Evolutionary conservation across 2,797 vertebrate species (phyloP), one percentile per base, ranked within the genome.

Genomic region (Diplodus puntazzo): DNA sequence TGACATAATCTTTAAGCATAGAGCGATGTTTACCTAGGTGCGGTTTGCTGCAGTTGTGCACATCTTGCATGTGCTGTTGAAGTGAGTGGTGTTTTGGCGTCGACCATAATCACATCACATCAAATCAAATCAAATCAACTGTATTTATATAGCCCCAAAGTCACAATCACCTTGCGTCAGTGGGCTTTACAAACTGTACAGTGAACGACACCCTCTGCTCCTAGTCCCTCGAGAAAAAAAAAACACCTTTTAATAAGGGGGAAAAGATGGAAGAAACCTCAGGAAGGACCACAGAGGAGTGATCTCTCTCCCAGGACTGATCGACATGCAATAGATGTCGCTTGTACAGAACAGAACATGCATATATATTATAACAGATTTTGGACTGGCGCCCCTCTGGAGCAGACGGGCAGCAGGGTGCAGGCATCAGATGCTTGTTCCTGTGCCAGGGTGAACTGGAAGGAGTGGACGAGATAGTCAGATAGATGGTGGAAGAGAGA

Each of bases 351-450:
- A 39, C 9, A 39, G 34, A 39, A 39, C 45, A 17, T 11, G 14
- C 58, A 39, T 39, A 39, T 82, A 7, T 70, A 69, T 63, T 81
- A 71, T 78, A 78, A 82, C 85, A 83, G 87, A 73, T 73, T 75
- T 81, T 70, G 69, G 72, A 69, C 70, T 72, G 62, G 69, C 30
- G 62, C 82, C 88, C 73, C 58, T 77, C 80, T 75, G 83, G 79
- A 90, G 79, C 89, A 94, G 90, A 91, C 85, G 67, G 83, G 62
- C 88, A 64, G 69, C 86, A 73, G 80, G 89, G 48, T 54, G 68
- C 76, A 85, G 86, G 90, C 82, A 84, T 75, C 50, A 25, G 39
- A 55, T 13, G 4, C 73, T 23, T 11, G 21, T 50, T 83, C 14
- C 59, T 13, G 70, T 88, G 90, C 88, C 91, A 92, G 87, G 73